A percentile compares a stretch with the other conserved stretches of the same genome.
Conservation (phyloP, 2,888 invertebrate species). For the Pimpla rufipes region DNA sequence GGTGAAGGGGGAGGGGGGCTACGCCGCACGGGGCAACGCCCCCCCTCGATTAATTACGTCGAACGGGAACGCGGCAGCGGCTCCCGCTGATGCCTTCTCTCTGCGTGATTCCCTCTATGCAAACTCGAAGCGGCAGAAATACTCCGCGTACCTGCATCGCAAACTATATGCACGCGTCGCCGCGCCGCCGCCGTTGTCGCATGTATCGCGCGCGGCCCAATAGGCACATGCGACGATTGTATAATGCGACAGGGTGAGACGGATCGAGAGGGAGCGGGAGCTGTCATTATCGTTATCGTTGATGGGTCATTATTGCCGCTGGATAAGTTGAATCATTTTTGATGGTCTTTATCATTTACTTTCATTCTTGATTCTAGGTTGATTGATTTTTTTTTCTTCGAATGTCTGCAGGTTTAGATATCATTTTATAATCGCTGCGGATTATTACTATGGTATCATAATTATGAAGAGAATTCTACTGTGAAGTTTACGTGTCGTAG, state of each 20-base stretch:
- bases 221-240: conserved; percentile 17
- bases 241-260: neutral
- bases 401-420: too few relatives aligned
- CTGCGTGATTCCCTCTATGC: conserved; percentile 48
- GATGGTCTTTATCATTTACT: neutral
- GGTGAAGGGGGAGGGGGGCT: neutral
- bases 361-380: neutral
- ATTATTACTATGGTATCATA: too few relatives aligned
- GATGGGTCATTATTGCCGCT: neutral
- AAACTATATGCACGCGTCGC: conserved; percentile 2
- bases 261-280: neutral
- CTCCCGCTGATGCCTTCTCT: conserved; percentile 41
- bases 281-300: neutral
- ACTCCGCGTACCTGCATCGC: conserved; percentile 46
- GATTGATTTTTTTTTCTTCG: too few relatives aligned
- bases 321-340: neutral
- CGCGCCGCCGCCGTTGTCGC: too few relatives aligned
- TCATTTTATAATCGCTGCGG: too few relatives aligned
- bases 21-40: neutral
- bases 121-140: conserved; percentile 54
- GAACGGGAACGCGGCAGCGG: conserved; percentile 52
- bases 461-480: too few relatives aligned
- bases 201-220: conserved; percentile 7
- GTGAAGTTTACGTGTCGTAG: too few relatives aligned
- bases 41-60: conserved; percentile 62